A percentile compares a stretch with the other conserved stretches of the same genome.
phyloP scores from a whole-genome alignment of 1,140 invertebrate genomes.

The Limonius californicus region DNA sequence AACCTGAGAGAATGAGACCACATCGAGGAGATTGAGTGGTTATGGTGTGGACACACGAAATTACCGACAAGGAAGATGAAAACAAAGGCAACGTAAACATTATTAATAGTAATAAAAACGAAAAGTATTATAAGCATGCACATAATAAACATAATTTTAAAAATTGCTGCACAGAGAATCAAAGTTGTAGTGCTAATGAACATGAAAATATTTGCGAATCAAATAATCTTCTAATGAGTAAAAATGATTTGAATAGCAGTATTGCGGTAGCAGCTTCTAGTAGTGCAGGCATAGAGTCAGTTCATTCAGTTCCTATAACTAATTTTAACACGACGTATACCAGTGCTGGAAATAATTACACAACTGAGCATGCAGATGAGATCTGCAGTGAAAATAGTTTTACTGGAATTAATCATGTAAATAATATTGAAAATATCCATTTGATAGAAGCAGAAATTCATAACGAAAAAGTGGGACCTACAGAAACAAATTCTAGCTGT shows the following conservation, averaged over 20 bases:
- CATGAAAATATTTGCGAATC: neutral
- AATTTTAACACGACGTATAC: neutral
- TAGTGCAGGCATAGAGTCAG: neutral
- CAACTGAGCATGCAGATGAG: neutral
- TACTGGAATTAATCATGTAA: neutral
- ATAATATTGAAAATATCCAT: neutral
- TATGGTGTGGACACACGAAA: slow-evolving; percentile 45
- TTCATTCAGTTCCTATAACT: neutral
- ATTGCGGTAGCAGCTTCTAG: neutral
- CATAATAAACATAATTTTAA: neutral
- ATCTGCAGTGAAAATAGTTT: neutral
- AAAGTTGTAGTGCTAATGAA: neutral
- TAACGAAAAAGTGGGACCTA: neutral
- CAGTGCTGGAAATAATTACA: neutral
- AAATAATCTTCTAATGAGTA: neutral
- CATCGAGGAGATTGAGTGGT: slow-evolving; percentile 61
- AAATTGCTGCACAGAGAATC: too few species aligned
- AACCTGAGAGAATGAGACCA: slow-evolving; percentile 49
- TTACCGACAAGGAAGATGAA: slow-evolving; percentile 27
- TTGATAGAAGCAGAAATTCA: slow-evolving; percentile 4
- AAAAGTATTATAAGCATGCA: neutral
- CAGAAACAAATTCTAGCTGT: neutral
- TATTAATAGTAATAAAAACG: neutral
- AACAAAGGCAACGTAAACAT: slow-evolving; percentile 18
- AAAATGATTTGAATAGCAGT: neutral